Conservation (phyloP, 2,113 vertebrate species). For the Abramis brama region DNA sequence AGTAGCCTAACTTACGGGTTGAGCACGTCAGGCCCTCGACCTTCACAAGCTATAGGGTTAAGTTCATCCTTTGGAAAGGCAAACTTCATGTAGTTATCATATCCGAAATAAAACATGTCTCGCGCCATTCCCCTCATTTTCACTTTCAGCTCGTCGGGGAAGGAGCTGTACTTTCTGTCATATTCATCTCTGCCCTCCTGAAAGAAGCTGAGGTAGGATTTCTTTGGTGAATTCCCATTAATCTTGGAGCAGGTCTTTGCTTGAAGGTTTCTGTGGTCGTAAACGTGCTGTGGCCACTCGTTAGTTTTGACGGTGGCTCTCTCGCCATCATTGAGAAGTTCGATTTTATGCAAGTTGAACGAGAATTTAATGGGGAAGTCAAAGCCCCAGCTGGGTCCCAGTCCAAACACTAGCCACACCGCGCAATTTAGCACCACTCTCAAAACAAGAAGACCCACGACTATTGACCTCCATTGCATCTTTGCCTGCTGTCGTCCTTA, state of each 20-base stretch:
- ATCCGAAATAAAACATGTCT: constrained; percentile 94
- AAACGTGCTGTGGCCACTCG: constrained; percentile 70
- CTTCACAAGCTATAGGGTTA: constrained; percentile 91
- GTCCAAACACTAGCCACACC: constrained; percentile 82
- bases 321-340: constrained; percentile 68
- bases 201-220: constrained; percentile 75
- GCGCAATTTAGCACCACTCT: constrained; percentile 83
- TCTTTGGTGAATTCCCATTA: constrained; percentile 56
- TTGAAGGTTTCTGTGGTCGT: constrained; percentile 56
- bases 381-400: constrained; percentile 85
- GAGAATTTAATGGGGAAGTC: constrained; percentile 76
- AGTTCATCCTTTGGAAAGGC: constrained; percentile 96
- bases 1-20: constrained; percentile 85
- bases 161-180: constrained; percentile 84
- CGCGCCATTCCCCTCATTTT: constrained; percentile 89
- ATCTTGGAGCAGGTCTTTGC: constrained; percentile 61
- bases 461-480: constrained; percentile 95
- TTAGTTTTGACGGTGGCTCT: constrained; percentile 16
- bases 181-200: constrained; percentile 83
- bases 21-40: constrained; percentile 88
- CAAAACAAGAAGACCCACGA: constrained; percentile 87
- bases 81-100: constrained; percentile 96
- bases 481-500: constrained; percentile 74
- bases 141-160: constrained; percentile 82
- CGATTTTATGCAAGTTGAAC: constrained; percentile 72